These are phyloP conservation scores for Botia almorhae DNA, from an alignment of 2,797 vertebrate species.

Conservation along the genomic window DNA sequence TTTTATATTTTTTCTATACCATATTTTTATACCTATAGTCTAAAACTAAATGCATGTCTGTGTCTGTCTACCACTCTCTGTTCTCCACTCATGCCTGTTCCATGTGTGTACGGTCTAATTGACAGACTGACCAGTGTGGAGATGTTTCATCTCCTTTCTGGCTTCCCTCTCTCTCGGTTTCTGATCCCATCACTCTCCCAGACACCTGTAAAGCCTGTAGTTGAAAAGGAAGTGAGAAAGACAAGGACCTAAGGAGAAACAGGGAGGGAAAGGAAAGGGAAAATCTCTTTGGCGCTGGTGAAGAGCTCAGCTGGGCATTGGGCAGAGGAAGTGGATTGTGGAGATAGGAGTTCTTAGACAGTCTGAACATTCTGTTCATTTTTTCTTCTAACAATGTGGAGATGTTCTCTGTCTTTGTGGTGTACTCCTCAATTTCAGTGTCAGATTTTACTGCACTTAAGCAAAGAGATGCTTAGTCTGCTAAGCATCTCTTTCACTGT, in stretches of 20 bases:
- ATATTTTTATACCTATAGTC: background rate
- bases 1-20: background rate
- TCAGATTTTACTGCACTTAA: conserved; percentile 42
- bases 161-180: conserved; percentile 52
- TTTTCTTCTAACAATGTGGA: conserved; percentile 42
- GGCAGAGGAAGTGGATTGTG: conserved; percentile 28
- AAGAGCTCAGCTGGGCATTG: conserved; percentile 40
- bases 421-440: conserved; percentile 19
- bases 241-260: conserved; percentile 37
- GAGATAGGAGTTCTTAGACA: conserved; percentile 38
- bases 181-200: conserved; percentile 63
- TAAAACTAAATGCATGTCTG: background rate
- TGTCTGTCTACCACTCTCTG: conserved; percentile 43
- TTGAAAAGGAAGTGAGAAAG: conserved; percentile 41
- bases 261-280: conserved; percentile 30
- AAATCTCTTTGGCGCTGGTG: conserved; percentile 15
- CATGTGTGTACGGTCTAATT: conserved; percentile 66
- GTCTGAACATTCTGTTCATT: conserved; percentile 39
- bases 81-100: conserved; percentile 42
- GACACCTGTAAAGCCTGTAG: conserved; percentile 10
- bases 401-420: conserved; percentile 25
- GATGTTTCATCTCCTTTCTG: conserved; percentile 46
- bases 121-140: conserved; percentile 70
- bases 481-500: conserved; percentile 28
- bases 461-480: background rate